Conservation (phyloP, 92 coral and sea anemone genomes). For the Epizoanthus rinbou region DNA sequence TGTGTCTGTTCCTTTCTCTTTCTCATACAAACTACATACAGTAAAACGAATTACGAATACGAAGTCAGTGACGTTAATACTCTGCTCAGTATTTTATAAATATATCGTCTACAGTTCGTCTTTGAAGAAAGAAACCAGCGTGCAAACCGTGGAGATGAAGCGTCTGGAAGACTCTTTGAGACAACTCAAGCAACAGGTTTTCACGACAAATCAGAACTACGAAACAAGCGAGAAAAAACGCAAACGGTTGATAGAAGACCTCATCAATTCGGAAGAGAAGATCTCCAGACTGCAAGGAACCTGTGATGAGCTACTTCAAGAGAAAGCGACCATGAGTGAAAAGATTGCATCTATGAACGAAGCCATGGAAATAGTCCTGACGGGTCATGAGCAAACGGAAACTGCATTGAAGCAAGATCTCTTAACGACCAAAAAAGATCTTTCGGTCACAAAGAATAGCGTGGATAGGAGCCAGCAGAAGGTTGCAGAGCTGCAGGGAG, state of each 20-base stretch:
- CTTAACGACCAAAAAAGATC: constrained; percentile 66
- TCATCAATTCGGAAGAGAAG: constrained; percentile 70
- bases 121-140: constrained; percentile 72
- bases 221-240: constrained; percentile 73
- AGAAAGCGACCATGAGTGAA: constrained; percentile 59
- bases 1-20: too few species aligned
- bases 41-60: too few species aligned
- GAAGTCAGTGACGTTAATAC: too few species aligned
- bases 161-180: constrained; percentile 68
- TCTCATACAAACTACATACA: too few species aligned
- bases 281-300: constrained; percentile 75
- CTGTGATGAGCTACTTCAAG: constrained; percentile 70
- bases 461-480: constrained; percentile 76
- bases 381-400: constrained; percentile 67
- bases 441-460: constrained; percentile 64
- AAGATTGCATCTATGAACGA: constrained; percentile 76
- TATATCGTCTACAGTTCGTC: constrained; percentile 19
- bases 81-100: background rate
- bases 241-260: constrained; percentile 64
- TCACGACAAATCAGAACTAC: constrained; percentile 44
- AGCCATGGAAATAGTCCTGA: constrained; percentile 66
- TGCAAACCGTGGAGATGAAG: constrained; percentile 71
- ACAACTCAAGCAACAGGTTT: constrained; percentile 57
- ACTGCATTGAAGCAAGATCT: constrained; percentile 70
- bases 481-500: constrained; percentile 67